Conservation (phyloP, 1,140 invertebrate species). For the Papilio xuthus region DNA sequence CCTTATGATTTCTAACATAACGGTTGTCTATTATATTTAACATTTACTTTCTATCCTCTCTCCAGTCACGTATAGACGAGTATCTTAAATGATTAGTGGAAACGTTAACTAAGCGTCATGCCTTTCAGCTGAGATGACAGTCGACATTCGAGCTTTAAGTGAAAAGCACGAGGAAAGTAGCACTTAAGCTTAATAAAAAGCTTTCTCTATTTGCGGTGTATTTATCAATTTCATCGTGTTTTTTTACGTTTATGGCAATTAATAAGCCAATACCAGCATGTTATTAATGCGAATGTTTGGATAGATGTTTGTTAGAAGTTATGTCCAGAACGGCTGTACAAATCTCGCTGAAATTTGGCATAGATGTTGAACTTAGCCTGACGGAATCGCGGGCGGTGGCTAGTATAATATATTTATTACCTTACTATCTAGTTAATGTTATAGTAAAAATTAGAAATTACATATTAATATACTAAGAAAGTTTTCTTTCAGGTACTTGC, state of each 20-base stretch:
- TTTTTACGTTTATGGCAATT: neutral
- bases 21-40: neutral
- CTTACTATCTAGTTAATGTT: too few species aligned
- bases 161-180: constrained; percentile 15
- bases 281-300: too few species aligned
- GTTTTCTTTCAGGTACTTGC: too few species aligned
- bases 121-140: neutral
- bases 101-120: constrained; percentile 17
- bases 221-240: neutral
- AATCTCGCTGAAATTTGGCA: too few species aligned
- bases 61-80: constrained; percentile 1
- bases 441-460: too few species aligned
- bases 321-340: too few species aligned
- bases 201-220: neutral
- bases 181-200: neutral
- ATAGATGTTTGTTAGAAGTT: too few species aligned
- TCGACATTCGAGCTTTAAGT: constrained; percentile 3
- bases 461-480: too few species aligned
- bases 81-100: constrained; percentile 19
- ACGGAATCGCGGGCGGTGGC: too few species aligned
- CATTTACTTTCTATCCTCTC: constrained; percentile 16
- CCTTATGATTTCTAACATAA: neutral
- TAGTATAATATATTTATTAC: neutral
- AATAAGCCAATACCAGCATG: neutral
- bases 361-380: too few species aligned